Conservation (phyloP, 2,888 invertebrate genomes). For the Cephus runcator region DNA sequence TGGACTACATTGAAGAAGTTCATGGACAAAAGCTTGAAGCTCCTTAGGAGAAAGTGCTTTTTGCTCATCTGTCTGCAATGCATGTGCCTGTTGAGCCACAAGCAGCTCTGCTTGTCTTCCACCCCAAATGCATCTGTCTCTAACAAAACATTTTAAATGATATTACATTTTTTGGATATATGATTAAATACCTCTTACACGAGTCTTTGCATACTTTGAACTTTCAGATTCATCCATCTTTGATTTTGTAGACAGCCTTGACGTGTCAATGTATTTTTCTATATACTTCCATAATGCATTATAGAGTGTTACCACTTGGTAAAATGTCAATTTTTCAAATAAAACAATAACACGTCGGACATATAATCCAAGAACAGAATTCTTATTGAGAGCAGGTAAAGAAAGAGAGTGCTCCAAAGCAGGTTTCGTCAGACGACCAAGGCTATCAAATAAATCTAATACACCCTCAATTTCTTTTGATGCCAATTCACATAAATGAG, state of each 20-base stretch:
- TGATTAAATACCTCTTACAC: constrained; percentile 24
- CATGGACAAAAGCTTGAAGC: constrained; percentile 78
- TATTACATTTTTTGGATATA: not conserved
- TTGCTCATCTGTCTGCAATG: constrained; percentile 83
- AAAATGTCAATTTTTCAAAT: constrained; percentile 86
- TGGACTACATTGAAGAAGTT: constrained; percentile 80
- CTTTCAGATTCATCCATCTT: constrained; percentile 27
- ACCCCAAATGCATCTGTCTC: constrained; percentile 78
- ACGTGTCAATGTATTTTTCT: not conserved
- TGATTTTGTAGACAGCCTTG: constrained; percentile 18
- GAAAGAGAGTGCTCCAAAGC: constrained; percentile 49
- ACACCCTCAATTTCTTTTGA: constrained; percentile 70
- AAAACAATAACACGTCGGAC: constrained; percentile 83
- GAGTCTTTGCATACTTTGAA: constrained; percentile 29
- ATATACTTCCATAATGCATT: constrained; percentile 78
- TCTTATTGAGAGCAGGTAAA: constrained; percentile 49
- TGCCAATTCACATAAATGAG: constrained; percentile 70
- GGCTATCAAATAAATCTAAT: constrained; percentile 72
- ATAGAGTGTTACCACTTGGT: constrained; percentile 81
- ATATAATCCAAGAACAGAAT: constrained; percentile 77
- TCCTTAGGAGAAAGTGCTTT: constrained; percentile 81
- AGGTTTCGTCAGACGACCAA: constrained; percentile 74
- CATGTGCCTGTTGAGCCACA: constrained; percentile 85
- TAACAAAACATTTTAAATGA: constrained; percentile 38
- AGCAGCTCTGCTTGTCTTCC: constrained; percentile 90